Base-by-base conservation (phyloP, 2,888 invertebrate genomes). In the Pseudanteris insignis region DNA sequence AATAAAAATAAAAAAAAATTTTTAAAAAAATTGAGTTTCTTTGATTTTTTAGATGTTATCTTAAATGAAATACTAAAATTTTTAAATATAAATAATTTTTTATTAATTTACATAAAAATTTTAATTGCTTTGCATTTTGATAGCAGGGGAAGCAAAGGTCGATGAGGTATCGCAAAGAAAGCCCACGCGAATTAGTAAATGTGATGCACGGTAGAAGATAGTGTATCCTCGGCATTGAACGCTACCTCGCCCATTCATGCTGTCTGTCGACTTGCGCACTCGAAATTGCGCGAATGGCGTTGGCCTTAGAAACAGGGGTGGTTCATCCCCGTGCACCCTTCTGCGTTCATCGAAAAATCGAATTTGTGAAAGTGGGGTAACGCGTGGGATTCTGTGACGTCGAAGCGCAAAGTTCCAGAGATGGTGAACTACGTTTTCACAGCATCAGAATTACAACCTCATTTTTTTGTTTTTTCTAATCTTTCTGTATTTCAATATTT, bases 171-270 rank as follows among this genome's bases (percentile, higher is more conserved):
- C 63, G 50, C 58, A n/a, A 48, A 48, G 28, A 34, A 57, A 29
- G 48, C 57, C 57, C 57, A 63, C 62, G 48, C 62, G 33, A 47
- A 51, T 41, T 51, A 62, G 51, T 62, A 62, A 57, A 57, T 57
- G 51, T 47, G 28, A 41, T 41, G 33, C 37, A 37, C 34, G 24
- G 47, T 30, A 36, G 29, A 28, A 41, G 46, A n/a, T n/a, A 55
- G 57, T 41, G 47, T 55, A 50, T 51, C 46, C 57, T 47, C 51
- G 51, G 54, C 63, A 63, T 63, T 63, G 59, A 63, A 46, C 59
- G 63, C 38, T 36, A 9, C 21, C 36, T 43, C 32, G 41, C 59
- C 46, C 63, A 63, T 63, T 63, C 63, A 63, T 63, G 32, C 9
- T 59, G 59, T 55, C 43, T 4, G 12, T 26, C 24, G 50, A 24